Evolutionary conservation across 2,113 vertebrate species (phyloP).

Genomic region (Aegithalos caudatus): DNA sequence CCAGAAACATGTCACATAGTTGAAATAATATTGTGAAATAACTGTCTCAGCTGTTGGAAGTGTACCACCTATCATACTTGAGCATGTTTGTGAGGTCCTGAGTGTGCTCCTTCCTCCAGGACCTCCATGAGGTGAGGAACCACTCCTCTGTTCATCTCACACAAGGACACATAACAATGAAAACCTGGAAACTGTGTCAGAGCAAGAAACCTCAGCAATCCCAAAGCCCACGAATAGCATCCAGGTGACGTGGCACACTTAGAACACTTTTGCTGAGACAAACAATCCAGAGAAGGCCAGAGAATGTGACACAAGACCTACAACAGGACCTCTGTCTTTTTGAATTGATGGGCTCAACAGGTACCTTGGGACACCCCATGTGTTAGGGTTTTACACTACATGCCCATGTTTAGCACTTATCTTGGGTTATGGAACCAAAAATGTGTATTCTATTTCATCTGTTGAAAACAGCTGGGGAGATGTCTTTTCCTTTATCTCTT

Average conservation of each 20-base stretch:
- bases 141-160: neutral
- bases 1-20: neutral
- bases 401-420: neutral
- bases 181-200: neutral
- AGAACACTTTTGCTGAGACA: neutral
- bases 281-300: neutral
- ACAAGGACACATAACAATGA: neutral
- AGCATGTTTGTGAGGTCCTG: neutral
- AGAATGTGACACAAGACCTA: neutral
- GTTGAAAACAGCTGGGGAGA: too few species aligned
- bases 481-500: too few species aligned
- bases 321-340: neutral
- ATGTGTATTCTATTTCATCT: too few species aligned
- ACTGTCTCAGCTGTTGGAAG: neutral
- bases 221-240: neutral
- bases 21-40: neutral
- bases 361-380: fast-evolving
- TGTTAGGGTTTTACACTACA: neutral
- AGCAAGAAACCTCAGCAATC: neutral
- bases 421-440: too few species aligned
- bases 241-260: neutral
- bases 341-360: neutral
- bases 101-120: neutral
- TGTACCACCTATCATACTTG: neutral
- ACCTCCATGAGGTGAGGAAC: neutral